Conservation (phyloP, 2,797 vertebrate species). For the Clarias platycephalus region DNA sequence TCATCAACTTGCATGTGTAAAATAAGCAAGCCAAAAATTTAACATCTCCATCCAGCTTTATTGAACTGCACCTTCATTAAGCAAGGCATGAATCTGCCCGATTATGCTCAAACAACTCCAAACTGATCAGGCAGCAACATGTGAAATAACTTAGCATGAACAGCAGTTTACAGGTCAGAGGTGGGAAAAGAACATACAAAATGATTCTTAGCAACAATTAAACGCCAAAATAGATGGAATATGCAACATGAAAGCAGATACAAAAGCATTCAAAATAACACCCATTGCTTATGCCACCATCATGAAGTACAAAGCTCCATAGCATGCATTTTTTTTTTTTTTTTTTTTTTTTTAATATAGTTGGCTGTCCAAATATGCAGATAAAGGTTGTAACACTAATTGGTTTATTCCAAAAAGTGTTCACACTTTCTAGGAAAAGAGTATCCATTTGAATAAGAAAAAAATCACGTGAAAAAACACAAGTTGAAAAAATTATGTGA, state of each 20-base stretch:
- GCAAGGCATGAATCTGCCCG: conserved; percentile 41
- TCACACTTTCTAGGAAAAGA: too few species aligned
- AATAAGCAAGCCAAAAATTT: neutral
- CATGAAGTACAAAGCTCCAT: neutral
- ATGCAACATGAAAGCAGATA: neutral
- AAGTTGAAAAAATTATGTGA: too few species aligned
- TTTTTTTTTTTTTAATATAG: neutral
- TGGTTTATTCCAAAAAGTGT: too few species aligned
- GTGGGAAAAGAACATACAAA: neutral
- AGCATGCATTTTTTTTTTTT: neutral
- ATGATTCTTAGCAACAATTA: neutral
- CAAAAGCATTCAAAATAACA: conserved; percentile 38
- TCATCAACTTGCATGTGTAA: neutral
- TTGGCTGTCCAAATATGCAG: neutral
- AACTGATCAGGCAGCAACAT: neutral
- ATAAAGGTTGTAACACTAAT: neutral
- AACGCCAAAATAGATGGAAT: conserved; percentile 25
- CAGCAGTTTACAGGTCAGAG: neutral
- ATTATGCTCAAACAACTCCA: neutral
- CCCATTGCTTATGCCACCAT: neutral
- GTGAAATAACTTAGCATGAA: conserved; percentile 29
- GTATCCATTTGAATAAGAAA: too few species aligned
- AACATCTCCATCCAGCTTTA: conserved; percentile 25
- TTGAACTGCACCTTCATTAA: conserved; percentile 18
- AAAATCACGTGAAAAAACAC: too few species aligned